A percentile compares a stretch with the other conserved stretches of the same genome.
Conservation (phyloP, 2,797 vertebrate genomes). For the Hypotaenidia philippensis region DNA sequence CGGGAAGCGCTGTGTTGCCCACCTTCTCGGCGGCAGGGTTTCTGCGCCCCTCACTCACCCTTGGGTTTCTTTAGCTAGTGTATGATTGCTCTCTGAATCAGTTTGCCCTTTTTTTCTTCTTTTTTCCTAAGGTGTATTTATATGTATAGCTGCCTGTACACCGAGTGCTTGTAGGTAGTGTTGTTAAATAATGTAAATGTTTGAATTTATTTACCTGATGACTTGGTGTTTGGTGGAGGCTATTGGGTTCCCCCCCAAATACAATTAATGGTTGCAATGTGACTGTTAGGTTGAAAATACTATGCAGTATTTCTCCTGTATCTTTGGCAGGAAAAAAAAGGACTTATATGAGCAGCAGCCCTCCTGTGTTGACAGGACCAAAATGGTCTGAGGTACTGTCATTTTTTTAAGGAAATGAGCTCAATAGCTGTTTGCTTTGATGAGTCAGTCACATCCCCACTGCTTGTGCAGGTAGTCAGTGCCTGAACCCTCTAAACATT, state of each 20-base stretch:
- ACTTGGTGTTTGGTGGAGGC: background rate
- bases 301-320: background rate
- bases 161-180: background rate
- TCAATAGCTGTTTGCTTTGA: background rate
- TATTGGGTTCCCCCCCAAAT: background rate
- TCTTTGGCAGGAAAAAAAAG: background rate
- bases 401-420: background rate
- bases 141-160: too few relatives aligned
- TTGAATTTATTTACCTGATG: background rate
- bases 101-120: background rate
- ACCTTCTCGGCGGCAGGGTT: background rate
- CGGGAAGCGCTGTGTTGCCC: background rate
- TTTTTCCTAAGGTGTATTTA: background rate
- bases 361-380: background rate
- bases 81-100: background rate
- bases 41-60: background rate
- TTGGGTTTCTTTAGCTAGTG: background rate
- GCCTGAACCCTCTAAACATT: background rate
- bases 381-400: background rate
- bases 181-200: background rate
- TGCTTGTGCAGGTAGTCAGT: background rate
- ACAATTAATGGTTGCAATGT: background rate
- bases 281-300: rapidly evolving
- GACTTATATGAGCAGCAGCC: rapidly evolving
- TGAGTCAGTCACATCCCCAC: background rate